Evolutionary conservation across 2,797 vertebrate genomes (phyloP), one percentile per base, ranked within the genome.

Genomic region (Gadopsis marmoratus): DNA sequence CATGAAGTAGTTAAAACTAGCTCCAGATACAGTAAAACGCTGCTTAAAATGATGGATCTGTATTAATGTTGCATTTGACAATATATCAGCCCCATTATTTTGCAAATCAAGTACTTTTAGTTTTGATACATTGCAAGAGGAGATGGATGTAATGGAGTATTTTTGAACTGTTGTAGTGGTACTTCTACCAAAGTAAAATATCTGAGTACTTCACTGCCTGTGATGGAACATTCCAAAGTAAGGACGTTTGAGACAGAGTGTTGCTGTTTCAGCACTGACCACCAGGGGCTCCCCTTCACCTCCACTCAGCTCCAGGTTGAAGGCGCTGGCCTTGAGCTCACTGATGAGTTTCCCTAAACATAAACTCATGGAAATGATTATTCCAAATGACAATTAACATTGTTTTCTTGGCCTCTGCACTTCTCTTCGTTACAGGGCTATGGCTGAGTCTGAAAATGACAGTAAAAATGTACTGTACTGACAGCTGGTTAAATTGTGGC

Each of bases 211-310:
- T 60, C 16, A 29, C 3, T 55, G 37, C 8, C n/a, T 41, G 33
- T 31, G 11, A 37, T 8, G 14, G 4, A 62, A 45, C 2, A 65
- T 33, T 26, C 26, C 26, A 26, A 14, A 45, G 7, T 17, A 3
- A 61, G 23, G 19, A 45, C 14, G 26, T n/a, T 1, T 7, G 7
- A 47, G 16, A 77, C 1, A 37, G 26, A 71, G 45, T 58, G 45
- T 21, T 90, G 92, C 71, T 26, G 73, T 90, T 81, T 67, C 79
- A 51, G 2, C 8, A 82, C 66, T 16, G 26, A 70, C 91, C 94
- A 93, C 86, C 83, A 93, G 93, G 90, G 90, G 92, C 67, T 89
- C 88, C 93, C 87, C 91, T 94, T 87, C 81, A 76, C 87, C 86
- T 92, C 88, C 66, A 29, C 68, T 88, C 72, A 31, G 63, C 66